Conservation (phyloP, 53 echinoderm and acorn worm species). For the Antedon mediterranea region DNA sequence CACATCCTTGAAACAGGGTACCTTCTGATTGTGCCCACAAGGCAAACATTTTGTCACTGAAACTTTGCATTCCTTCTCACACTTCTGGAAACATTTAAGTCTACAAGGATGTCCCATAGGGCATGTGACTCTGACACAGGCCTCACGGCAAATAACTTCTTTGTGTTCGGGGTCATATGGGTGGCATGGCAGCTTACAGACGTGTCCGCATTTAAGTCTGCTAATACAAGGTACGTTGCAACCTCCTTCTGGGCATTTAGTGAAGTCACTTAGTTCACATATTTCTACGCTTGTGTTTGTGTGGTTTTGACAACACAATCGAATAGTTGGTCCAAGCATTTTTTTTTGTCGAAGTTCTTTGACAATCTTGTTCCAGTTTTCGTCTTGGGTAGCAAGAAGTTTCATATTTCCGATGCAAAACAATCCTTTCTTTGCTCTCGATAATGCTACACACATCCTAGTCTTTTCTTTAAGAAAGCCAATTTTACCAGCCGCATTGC, state of each 20-base stretch:
- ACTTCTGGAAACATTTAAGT: constrained; percentile 37
- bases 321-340: constrained; percentile 22
- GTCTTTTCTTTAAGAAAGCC: constrained; percentile 50
- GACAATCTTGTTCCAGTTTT: constrained; percentile 28
- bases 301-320: constrained; percentile 58
- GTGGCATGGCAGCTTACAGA: constrained; percentile 63
- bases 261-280: constrained; percentile 20
- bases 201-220: constrained; percentile 63
- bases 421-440: constrained; percentile 57
- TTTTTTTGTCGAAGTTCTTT: constrained; percentile 19
- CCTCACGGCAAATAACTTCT: constrained; percentile 34
- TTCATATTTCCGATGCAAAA: constrained; percentile 72
- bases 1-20: constrained; percentile 6
- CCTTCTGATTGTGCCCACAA: constrained; percentile 11
- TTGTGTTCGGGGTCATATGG: constrained; percentile 47
- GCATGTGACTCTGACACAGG: constrained; percentile 40
- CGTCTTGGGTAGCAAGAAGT: constrained; percentile 16
- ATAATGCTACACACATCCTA: constrained; percentile 56
- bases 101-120: constrained; percentile 41
- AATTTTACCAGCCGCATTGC: constrained; percentile 37
- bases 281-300: constrained; percentile 24
- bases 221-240: constrained; percentile 46
- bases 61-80: constrained; percentile 11
- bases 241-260: constrained; percentile 59
- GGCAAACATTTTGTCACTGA: background rate